Percentiles rank a stretch among this genome's conserved stretches.
These are phyloP conservation scores for Drosophila bocki DNA, from an alignment of 1,140 invertebrate species.

Conservation along the genomic window DNA sequence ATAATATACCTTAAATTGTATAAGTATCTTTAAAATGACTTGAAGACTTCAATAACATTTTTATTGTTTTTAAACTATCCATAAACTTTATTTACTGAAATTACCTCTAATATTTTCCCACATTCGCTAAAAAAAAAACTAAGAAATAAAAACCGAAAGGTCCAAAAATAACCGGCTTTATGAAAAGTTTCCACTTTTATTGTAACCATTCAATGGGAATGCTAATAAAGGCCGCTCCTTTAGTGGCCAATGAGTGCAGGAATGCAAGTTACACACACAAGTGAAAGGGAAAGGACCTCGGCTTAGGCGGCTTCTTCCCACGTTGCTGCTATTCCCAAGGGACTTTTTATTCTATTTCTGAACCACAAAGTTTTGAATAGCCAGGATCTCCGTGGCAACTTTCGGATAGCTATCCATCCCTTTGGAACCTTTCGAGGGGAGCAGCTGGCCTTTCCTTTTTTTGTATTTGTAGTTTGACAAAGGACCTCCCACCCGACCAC, in stretches of 20 bases:
- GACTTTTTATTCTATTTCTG: conserved; percentile 29
- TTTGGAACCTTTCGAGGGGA: conserved; percentile 30
- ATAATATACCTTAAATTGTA: too few species aligned
- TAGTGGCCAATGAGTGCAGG: conserved; percentile 25
- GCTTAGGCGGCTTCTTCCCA: conserved; percentile 4
- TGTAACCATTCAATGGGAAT: conserved; percentile 5
- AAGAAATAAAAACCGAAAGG: too few species aligned
- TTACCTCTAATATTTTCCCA: neutral
- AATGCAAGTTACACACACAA: conserved; percentile 26
- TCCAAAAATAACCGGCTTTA: neutral
- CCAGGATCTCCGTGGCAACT: conserved; percentile 44
- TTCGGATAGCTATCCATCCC: conserved; percentile 28
- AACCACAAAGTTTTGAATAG: conserved; percentile 38
- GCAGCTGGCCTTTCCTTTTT: conserved; percentile 17
- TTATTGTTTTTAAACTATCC: neutral
- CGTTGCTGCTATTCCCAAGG: conserved; percentile 15
- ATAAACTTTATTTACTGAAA: neutral
- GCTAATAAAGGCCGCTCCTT: conserved; percentile 7
- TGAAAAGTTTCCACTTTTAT: conserved; percentile 12
- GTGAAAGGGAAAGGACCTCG: conserved; percentile 4
- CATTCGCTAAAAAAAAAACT: neutral
- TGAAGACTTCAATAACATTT: too few species aligned
- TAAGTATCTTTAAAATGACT: too few species aligned
- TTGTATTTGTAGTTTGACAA: conserved; percentile 39
- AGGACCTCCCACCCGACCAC: conserved; percentile 13